A percentile compares a stretch with the other conserved stretches of the same genome.
These are phyloP conservation scores for Trimorus sp. DNA, from an alignment of 2,888 invertebrate species.

Conservation along the genomic window DNA sequence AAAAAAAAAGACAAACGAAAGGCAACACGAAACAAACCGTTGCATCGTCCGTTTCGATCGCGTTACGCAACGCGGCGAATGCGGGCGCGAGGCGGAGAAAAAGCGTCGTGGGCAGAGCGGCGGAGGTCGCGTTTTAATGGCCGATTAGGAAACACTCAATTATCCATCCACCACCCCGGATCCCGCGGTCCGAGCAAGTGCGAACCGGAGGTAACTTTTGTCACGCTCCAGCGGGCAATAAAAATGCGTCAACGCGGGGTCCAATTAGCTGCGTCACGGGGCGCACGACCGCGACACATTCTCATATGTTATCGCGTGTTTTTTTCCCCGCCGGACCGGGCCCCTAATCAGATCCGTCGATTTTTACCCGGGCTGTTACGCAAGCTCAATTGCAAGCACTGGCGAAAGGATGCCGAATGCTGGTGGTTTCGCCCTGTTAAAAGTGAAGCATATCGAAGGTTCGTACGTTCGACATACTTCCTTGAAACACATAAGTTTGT, in stretches of 20 bases:
- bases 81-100: slow-evolving; percentile 29
- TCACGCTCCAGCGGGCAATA: slow-evolving; percentile 46
- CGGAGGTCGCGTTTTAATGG: slow-evolving; percentile 45
- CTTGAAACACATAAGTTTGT: no score
- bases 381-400: slow-evolving; percentile 22
- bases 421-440: no score
- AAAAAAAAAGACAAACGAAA: no score
- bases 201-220: slow-evolving; percentile 39
- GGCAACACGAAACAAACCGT: no score
- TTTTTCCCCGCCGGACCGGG: slow-evolving; percentile 1
- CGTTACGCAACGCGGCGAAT: no score
- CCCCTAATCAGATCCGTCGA: slow-evolving; percentile 32
- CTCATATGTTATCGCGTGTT: slow-evolving; percentile 5
- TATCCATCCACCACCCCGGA: slow-evolving; percentile 45
- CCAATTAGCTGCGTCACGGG: slow-evolving; percentile 53
- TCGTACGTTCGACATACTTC: no score
- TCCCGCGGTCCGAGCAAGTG: slow-evolving; percentile 37
- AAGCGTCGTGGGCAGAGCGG: slow-evolving; percentile 22
- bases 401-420: no score
- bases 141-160: slow-evolving; percentile 61
- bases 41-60: no score
- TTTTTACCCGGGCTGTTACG: slow-evolving; percentile 19
- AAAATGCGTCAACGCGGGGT: slow-evolving; percentile 26
- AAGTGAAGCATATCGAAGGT: no score
- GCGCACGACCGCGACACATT: slow-evolving; percentile 32